Evolutionary conservation across 2,797 vertebrate species (phyloP).

Genomic region (Alauda arvensis): DNA sequence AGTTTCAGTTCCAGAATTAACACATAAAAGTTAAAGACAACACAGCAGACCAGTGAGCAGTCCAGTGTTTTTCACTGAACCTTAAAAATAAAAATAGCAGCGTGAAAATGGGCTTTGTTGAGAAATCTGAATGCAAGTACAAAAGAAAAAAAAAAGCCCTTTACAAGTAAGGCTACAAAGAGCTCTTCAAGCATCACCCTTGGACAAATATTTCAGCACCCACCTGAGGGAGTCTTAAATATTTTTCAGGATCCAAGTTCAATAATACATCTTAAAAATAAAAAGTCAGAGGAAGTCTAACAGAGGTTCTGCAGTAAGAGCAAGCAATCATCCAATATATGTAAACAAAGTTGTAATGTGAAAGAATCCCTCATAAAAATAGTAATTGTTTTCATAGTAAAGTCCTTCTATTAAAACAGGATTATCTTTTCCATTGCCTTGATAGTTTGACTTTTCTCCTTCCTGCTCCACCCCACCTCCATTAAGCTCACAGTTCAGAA

Average conservation of each 20-base stretch:
- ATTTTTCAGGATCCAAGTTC: not conserved
- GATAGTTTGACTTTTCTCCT: not conserved
- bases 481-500: not conserved
- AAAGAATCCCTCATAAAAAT: not conserved
- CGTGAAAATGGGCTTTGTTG: not conserved
- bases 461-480: not conserved
- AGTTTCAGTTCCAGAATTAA: not conserved
- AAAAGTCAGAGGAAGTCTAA: not conserved
- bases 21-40: constrained; percentile 18
- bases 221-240: not conserved
- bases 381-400: not conserved
- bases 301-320: not conserved
- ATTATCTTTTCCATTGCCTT: not conserved
- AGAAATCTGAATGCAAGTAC: not conserved
- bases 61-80: not conserved
- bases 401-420: not conserved
- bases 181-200: not conserved
- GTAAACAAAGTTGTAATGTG: not conserved
- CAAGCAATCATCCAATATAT: not conserved
- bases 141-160: not conserved
- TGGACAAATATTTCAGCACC: not conserved
- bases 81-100: constrained; percentile 10
- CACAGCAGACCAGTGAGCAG: not conserved
- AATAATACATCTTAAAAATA: not conserved
- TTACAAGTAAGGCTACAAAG: not conserved